These are phyloP conservation scores for Hemaris fuciformis DNA, from an alignment of 2,888 invertebrate genomes.

Conservation along the genomic window DNA sequence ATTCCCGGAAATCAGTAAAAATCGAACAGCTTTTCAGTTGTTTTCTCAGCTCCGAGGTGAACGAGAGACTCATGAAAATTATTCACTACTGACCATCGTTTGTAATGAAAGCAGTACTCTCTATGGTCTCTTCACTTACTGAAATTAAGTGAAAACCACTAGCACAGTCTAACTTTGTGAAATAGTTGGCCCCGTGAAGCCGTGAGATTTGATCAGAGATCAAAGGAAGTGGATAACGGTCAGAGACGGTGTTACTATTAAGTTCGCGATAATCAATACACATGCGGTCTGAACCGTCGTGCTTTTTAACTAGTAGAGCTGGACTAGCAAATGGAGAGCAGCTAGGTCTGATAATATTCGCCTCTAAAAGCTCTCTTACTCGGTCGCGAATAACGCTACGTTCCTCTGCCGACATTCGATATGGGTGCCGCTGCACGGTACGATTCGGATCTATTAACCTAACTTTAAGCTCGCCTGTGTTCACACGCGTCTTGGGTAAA, in stretches of 20 bases:
- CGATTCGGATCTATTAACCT: not conserved
- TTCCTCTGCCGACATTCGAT: not conserved
- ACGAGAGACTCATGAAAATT: too few species aligned
- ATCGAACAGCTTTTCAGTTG: too few species aligned
- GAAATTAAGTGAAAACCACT: constrained; percentile 24
- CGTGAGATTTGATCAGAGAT: too few species aligned
- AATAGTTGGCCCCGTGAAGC: not conserved
- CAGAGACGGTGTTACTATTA: too few species aligned
- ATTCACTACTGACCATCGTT: too few species aligned
- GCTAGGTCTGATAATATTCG: constrained; percentile 15
- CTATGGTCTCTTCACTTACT: constrained; percentile 32
- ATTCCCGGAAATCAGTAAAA: too few species aligned
- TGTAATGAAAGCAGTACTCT: too few species aligned
- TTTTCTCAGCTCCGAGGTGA: too few species aligned
- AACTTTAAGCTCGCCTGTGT: not conserved
- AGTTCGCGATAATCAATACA: too few species aligned
- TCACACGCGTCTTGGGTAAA: not conserved
- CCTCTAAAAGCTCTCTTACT: constrained; percentile 6
- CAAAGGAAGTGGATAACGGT: too few species aligned
- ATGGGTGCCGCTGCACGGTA: not conserved
- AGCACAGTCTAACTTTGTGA: not conserved
- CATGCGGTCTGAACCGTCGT: too few species aligned
- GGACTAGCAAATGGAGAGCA: constrained; percentile 16
- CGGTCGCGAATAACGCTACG: not conserved
- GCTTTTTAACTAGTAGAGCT: constrained; percentile 19